These are phyloP conservation scores for Paratilapia polleni DNA, from an alignment of 2,113 vertebrate species.

Conservation along the genomic window DNA sequence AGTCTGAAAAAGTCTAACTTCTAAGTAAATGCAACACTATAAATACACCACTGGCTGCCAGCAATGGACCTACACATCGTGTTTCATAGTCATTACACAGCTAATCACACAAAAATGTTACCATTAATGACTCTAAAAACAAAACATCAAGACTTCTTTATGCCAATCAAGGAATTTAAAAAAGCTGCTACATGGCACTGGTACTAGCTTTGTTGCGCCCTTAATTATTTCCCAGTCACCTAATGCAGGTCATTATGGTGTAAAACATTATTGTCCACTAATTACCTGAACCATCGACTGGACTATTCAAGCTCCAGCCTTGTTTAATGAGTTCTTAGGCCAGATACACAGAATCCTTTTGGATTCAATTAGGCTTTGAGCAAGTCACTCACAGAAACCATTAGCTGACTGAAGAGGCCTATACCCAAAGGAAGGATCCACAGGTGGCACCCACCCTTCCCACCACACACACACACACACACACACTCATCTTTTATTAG, in stretches of 20 bases:
- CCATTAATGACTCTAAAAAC: background rate
- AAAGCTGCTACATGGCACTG: background rate
- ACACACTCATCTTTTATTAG: background rate
- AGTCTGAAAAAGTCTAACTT: no score
- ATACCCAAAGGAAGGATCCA: constrained; percentile 24
- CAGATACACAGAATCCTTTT: constrained; percentile 21
- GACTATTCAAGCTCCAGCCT: constrained; percentile 14
- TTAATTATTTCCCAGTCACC: constrained; percentile 18
- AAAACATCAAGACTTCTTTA: background rate
- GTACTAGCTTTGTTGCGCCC: background rate
- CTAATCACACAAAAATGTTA: background rate
- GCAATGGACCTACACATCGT: background rate
- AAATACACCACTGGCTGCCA: background rate
- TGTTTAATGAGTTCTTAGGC: constrained; percentile 31
- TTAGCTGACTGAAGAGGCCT: constrained; percentile 37
- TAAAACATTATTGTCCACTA: constrained; percentile 18
- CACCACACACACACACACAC: background rate
- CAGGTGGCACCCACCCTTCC: constrained; percentile 12
- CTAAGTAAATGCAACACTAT: no score
- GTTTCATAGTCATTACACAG: background rate
- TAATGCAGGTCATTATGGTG: constrained; percentile 23
- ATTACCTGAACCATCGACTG: constrained; percentile 48
- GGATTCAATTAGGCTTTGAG: constrained; percentile 46
- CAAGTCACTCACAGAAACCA: constrained; percentile 42
- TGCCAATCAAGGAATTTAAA: background rate